phyloP scores from a whole-genome alignment of 35 echinoderm and acorn worm genomes.

The Apostichopus parvimensis region DNA sequence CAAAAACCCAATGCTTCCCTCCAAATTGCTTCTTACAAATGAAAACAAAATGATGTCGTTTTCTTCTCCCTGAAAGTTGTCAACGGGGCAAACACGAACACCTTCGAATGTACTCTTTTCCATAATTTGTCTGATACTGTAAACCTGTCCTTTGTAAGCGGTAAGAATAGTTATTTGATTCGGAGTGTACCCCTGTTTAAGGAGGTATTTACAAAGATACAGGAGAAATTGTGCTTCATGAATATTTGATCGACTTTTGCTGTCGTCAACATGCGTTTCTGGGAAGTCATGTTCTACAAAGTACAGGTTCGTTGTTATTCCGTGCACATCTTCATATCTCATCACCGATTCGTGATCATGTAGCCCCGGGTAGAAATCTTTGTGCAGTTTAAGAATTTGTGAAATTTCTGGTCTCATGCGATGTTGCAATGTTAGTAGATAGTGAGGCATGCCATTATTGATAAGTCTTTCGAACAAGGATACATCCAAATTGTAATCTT shows the following conservation, averaged over 20 bases:
- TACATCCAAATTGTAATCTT: conserved; percentile 77
- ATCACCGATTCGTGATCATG: conserved; percentile 58
- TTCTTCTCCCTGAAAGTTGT: conserved; percentile 80
- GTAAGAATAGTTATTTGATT: conserved; percentile 72
- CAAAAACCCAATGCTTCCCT: conserved; percentile 72
- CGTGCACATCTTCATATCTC: conserved; percentile 25
- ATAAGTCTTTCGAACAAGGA: conserved; percentile 95
- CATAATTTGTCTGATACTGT: conserved; percentile 40
- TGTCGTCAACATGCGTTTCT: conserved; percentile 40
- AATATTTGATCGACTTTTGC: conserved; percentile 75
- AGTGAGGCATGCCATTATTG: conserved; percentile 70
- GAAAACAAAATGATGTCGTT: conserved; percentile 83
- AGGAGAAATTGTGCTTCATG: conserved; percentile 65
- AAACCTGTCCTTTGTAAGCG: conserved; percentile 58
- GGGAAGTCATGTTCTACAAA: conserved; percentile 68
- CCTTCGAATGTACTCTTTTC: background rate
- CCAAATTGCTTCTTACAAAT: conserved; percentile 65
- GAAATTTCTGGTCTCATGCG: conserved; percentile 89
- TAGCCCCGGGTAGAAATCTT: conserved; percentile 61
- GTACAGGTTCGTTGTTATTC: conserved; percentile 62
- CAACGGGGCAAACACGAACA: conserved; percentile 50
- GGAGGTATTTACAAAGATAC: conserved; percentile 55
- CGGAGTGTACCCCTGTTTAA: conserved; percentile 51
- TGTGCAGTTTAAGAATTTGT: conserved; percentile 55
- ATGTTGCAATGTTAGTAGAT: conserved; percentile 68